Percentiles rank a stretch among this genome's conserved stretches.
Conservation (phyloP, 2,113 vertebrate genomes). For the Carollia perspicillata region DNA sequence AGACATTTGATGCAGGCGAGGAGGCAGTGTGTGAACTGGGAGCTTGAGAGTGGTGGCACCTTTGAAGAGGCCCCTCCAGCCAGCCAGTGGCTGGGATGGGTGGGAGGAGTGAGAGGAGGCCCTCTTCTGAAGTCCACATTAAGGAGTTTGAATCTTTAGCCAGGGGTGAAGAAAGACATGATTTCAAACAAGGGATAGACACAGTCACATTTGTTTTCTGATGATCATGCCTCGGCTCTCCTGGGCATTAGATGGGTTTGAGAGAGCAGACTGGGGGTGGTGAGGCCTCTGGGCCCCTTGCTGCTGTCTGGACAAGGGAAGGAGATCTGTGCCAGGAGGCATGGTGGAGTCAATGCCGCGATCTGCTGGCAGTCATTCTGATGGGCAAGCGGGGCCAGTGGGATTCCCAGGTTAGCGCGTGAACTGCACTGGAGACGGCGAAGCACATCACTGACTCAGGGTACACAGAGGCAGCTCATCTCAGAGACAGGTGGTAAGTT, state of each 20-base stretch:
- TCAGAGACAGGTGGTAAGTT: fast-evolving
- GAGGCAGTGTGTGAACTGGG: no score
- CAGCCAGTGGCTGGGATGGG: fast-evolving
- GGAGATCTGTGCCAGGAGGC: fast-evolving
- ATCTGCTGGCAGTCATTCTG: no score
- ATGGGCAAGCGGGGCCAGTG: no score
- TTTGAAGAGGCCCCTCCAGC: neutral
- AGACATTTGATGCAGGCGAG: neutral
- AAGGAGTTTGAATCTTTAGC: fast-evolving
- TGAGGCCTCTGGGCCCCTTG: neutral
- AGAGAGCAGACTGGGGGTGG: fast-evolving
- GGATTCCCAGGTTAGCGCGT: neutral
- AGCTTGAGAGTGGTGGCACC: neutral
- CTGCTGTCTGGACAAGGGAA: fast-evolving
- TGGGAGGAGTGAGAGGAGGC: fast-evolving
- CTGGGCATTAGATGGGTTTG: neutral
- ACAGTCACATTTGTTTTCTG: no score
- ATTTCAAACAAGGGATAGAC: neutral
- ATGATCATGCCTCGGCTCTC: neutral
- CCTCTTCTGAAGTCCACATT: fast-evolving
- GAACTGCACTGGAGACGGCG: fast-evolving
- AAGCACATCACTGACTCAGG: fast-evolving
- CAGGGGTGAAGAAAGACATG: neutral
- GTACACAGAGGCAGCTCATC: fast-evolving
- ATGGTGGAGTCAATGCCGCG: fast-evolving